These are phyloP conservation scores for Byasa hedistus DNA, from an alignment of 2,888 invertebrate species.

Conservation along the genomic window DNA sequence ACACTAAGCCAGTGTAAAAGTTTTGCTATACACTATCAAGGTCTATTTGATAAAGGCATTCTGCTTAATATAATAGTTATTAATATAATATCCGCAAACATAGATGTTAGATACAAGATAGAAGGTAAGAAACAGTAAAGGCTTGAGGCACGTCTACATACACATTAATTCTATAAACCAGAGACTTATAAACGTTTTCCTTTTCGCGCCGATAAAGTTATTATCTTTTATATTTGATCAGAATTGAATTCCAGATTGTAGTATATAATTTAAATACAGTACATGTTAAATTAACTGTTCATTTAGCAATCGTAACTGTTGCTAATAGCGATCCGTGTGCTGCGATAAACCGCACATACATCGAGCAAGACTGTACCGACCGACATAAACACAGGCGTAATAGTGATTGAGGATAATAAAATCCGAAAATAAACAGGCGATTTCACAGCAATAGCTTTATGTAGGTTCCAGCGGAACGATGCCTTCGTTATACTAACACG, in stretches of 20 bases:
- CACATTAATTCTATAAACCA: too few species aligned
- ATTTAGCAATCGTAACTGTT: conserved; percentile 42
- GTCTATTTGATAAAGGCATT: too few species aligned
- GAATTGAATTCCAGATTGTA: neutral
- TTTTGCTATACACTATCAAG: too few species aligned
- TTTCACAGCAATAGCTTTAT: conserved; percentile 14
- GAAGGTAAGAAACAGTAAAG: too few species aligned
- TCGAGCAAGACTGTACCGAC: conserved; percentile 27
- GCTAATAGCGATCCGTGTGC: conserved; percentile 36
- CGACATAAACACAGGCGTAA: conserved; percentile 40
- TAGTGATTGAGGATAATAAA: conserved; percentile 40
- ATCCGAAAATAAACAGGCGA: conserved; percentile 26
- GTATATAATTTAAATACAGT: neutral
- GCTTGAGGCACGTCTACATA: too few species aligned
- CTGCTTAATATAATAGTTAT: too few species aligned
- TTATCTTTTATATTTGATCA: neutral
- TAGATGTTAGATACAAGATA: too few species aligned
- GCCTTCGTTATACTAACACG: neutral
- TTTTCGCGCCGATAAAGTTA: neutral
- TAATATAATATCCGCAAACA: too few species aligned
- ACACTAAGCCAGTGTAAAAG: too few species aligned
- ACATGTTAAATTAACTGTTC: conserved; percentile 37
- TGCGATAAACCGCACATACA: conserved; percentile 39
- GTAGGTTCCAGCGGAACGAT: neutral
- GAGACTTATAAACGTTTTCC: too few species aligned